Base-by-base conservation (phyloP, 2,888 invertebrate genomes). In the Prionchulus punctatus region DNA sequence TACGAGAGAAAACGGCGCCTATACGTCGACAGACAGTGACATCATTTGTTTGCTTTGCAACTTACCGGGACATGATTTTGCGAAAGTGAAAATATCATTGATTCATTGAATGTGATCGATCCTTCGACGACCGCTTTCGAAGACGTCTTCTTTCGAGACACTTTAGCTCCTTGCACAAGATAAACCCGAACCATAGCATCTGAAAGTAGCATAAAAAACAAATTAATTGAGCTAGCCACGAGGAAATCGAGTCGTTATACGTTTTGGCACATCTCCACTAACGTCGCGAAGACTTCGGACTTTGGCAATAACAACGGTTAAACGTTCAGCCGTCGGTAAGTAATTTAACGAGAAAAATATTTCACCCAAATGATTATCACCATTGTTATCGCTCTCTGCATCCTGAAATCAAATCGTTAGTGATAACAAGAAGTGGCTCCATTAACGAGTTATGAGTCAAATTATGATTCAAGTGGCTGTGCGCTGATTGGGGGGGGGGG, bases 91-190 rank as follows among this genome's bases (percentile, higher is more conserved):
- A 57, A 57, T 21, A 55, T 50, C 26, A 57, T 55, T 2, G 57
- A 53, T 47, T 57, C 57, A 27, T 57, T 57, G 57, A 57, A 57
- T 4, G 12, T 3, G 2, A 27, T 47, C 18, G 1, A 7, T 30
- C 53, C 57, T 4, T 52, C n/a, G 2, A 12, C 48, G 23, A 55
- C 2, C 4, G 27, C 25, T 31, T 50, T 27, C 4, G 43, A 21
- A 1, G 54, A 55, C 43, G 57, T 57, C 30, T 55, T 55, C 31
- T 57, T 57, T 25, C 52, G 55, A 18, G 36, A 21, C 28, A 57
- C 30, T 30, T 55, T 54, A 3, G 50, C 36, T 12, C 57, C 57
- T 2, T 55, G 55, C 25, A 57, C 54, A 2, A 57, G 42, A 28
- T 57, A 57, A 12, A 42, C 49, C 23, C 54, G 31, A 2, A 55